Base-by-base conservation (phyloP, 2,888 invertebrate species). In the Dioctria rufipes region DNA sequence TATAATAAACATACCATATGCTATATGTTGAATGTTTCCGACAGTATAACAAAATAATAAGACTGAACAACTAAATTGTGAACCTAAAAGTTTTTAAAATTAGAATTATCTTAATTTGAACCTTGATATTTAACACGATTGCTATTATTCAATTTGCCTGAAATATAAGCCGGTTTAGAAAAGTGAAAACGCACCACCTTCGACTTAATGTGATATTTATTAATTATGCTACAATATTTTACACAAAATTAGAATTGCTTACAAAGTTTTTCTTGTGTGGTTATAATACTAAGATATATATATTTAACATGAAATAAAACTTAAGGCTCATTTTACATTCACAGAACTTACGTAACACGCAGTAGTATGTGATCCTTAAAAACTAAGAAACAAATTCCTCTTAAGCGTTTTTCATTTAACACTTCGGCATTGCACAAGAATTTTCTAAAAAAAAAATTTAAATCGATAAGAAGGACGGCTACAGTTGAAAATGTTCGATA, bases 271-370 rank as follows among this genome's bases (percentile, higher is more conserved):
- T 49, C 46, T 25, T 2, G 25, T 67, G 67, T 67, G 67, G 67
- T 25, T 25, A 25, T 25, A 25, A 25, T 46, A 46, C 67, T 42
- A 42, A 49, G 13, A 43, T 43, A 67, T 25, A 25, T 25, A 25
- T 46, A 46, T 67, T 13, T 46, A 67, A 67, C 67, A 46, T 67
- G 46, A 46, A 67, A 46, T 43, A 42, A 65, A 65, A 67, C 13
- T 67, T 67, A 67, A 67, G 67, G 67, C 42, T 67, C 67, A 43
- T 66, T 67, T 67, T 67, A 67, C 46, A 67, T 46, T 67, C 42
- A 67, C 67, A 46, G 4, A 67, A 67, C 67, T 67, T 67, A 46
- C 25, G 25, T 25, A 25, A 25, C 25, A 25, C 25, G 25, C 25
- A 25, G 25, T 25, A 46, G 43, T 43, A 67, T 42, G 42, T 66